phyloP scores from a whole-genome alignment of 1,140 invertebrate species.

The Zaprionus inermis region DNA sequence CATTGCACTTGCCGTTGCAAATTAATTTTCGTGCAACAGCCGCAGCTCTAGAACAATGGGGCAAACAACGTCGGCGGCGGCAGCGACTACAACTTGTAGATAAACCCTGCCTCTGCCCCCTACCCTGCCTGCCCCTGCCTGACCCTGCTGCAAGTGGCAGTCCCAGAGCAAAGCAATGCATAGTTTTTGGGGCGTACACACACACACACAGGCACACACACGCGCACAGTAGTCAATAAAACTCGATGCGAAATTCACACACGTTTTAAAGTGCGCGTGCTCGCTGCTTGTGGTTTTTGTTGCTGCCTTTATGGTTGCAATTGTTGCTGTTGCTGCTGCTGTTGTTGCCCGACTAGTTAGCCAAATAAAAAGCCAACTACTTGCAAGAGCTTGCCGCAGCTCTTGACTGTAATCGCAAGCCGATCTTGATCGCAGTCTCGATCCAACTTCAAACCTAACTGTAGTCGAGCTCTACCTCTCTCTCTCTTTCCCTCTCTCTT shows the following conservation, averaged over 20 bases:
- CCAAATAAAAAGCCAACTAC: conserved; percentile 47
- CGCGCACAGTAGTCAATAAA: conserved; percentile 51
- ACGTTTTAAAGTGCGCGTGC: conserved; percentile 60
- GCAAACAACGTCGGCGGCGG: conserved; percentile 67
- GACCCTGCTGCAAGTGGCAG: conserved; percentile 14
- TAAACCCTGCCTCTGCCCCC: background rate
- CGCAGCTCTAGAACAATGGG: conserved; percentile 74
- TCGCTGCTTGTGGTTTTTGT: conserved; percentile 32
- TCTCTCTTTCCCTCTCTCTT: conserved; percentile 1
- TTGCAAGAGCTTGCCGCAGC: conserved; percentile 38
- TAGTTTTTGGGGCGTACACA: conserved; percentile 61
- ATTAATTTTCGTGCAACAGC: conserved; percentile 81
- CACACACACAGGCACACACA: conserved; percentile 5
- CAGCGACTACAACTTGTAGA: conserved; percentile 57
- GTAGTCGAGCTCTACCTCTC: background rate
- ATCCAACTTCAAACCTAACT: conserved; percentile 16
- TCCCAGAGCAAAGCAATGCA: conserved; percentile 51
- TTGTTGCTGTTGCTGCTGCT: background rate
- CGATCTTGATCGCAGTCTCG: conserved; percentile 46
- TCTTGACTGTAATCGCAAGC: conserved; percentile 31
- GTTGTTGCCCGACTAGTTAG: conserved; percentile 17
- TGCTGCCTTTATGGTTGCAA: background rate
- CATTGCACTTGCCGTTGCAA: conserved; percentile 77
- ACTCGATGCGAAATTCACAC: conserved; percentile 64
- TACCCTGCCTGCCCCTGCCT: background rate